Base-by-base conservation (phyloP, 2,888 invertebrate species). In the Cephus runcator region DNA sequence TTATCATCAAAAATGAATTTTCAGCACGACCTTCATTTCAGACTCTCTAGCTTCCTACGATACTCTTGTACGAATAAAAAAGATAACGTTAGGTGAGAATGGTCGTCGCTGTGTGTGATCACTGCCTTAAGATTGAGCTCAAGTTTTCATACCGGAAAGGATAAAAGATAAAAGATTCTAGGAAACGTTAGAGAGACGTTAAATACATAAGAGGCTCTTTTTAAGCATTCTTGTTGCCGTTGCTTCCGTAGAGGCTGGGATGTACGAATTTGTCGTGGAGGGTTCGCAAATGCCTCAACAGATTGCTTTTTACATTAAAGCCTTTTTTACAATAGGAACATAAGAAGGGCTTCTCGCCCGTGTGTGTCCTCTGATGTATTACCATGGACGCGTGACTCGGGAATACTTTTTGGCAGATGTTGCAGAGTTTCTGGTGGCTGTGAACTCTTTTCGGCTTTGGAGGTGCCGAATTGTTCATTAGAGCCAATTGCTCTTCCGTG, bases 351-450 rank as follows among this genome's bases (percentile, higher is more conserved):
- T 94, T 93, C 90, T 96, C 96, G 92, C 95, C 95, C 84, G 96
- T 95, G 87, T 96, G 96, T 56, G 95, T 95, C 86, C 96, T 93
- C 91, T 94, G 94, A 90, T 96, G 96, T 87, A 96, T 95, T 80
- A 96, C 93, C 95, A 96, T 95, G 79, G 95, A 95, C 77, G 96
- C 96, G 90, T 96, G 95, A 77, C 96, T 96, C 79, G 96, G 95
- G 92, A 96, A 96, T 83, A 93, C 93, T 92, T 96, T 96, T 90
- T 94, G 94, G 92, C 96, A 96, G 80, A 94, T 93, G 86, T 93
- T 91, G 92, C 96, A 96, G 75, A 91, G 85, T 76, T 91, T 91
- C 81, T 91, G 90, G 81, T 91, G 91, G 82, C 89, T 91, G 82
- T 91, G 91, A 69, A 91, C 90, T 82, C 91, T 88, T 78, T 91